Evolutionary conservation across 2,113 vertebrate genomes (phyloP), one percentile per base, ranked within the genome.

Genomic region (Cephalopholis sonnerati): DNA sequence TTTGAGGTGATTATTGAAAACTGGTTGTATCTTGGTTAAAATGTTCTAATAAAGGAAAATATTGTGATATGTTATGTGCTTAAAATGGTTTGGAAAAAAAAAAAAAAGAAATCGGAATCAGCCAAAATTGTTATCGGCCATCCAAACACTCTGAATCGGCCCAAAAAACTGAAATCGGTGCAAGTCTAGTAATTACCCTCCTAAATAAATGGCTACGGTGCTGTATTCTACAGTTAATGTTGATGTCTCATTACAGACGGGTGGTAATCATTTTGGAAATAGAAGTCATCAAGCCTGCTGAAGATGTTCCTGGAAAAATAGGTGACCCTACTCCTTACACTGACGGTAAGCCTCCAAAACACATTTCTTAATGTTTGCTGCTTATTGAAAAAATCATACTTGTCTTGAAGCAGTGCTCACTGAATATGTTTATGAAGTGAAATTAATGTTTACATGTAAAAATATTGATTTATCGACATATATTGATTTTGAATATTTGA

Each of bases 211-310:
- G 1, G 7, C 8, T 9, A 18, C 16, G 1, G 20, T 25, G 20
- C 20, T 17, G 0, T 32, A 72, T 16, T 12, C 53, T 67, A 27
- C 17, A 0, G 4, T 44, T 82, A 11, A 82, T 57, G 11, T 8
- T n/a, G 2, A 25, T 41, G 5, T 59, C 20, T 68, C n/a, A 0
- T 84, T 54, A 41, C 83, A 99, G 98, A 87, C 96, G 96, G 72
- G 97, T 99, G 66, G 95, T 99, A 46, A 96, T 99, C 87, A 96
- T 99, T 91, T 95, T 99, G 95, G 98, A 98, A 66, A 83, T 99
- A 74, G 92, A 96, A 2, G 95, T 99, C 79, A 64, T 99, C 89
- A 96, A 96, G 74, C 81, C 96, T 58, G 97, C 97, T 29, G 95
- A 95, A 55, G 91, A 94, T 1, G 95, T 97, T 73, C 89, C 74